A percentile compares a stretch with the other conserved stretches of the same genome.
Conservation (phyloP, 2,888 invertebrate species). For the Lasiommata megera region DNA sequence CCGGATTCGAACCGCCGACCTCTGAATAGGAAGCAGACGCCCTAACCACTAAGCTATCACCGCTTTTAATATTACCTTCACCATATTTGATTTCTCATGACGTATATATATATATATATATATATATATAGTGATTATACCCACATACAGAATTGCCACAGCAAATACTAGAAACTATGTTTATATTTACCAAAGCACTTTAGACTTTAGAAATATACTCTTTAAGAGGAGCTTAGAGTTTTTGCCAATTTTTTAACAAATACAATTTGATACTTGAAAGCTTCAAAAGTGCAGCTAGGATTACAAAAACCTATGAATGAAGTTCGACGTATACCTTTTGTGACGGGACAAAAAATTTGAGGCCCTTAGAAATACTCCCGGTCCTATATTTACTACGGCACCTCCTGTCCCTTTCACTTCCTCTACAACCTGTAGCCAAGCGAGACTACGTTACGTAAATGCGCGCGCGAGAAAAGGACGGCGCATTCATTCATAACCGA, state of each 20-base stretch:
- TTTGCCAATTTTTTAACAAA: conserved; percentile 2
- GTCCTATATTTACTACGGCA: conserved; percentile 79
- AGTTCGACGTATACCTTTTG: conserved; percentile 59
- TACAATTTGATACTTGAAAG: not conserved
- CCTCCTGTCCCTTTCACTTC: conserved; percentile 80
- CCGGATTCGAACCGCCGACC: too few relatives aligned
- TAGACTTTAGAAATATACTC: not conserved
- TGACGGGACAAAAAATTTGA: conserved; percentile 63
- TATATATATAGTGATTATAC: too few relatives aligned
- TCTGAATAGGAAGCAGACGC: too few relatives aligned
- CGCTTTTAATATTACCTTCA: too few relatives aligned
- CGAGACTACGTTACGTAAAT: conserved; percentile 54
- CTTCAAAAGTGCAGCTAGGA: conserved; percentile 22
- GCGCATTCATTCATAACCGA: conserved; percentile 79
- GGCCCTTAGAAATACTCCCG: conserved; percentile 66
- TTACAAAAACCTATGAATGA: conserved; percentile 61
- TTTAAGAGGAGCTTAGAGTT: not conserved
- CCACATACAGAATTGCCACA: too few relatives aligned
- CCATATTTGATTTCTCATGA: too few relatives aligned
- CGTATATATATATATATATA: too few relatives aligned
- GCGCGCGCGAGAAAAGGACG: conserved; percentile 57
- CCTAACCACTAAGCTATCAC: too few relatives aligned
- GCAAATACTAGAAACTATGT: too few relatives aligned
- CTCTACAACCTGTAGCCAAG: conserved; percentile 73
- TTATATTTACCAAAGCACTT: not conserved